phyloP scores from a whole-genome alignment of 1,140 invertebrate species.

The Eciton burchellii region DNA sequence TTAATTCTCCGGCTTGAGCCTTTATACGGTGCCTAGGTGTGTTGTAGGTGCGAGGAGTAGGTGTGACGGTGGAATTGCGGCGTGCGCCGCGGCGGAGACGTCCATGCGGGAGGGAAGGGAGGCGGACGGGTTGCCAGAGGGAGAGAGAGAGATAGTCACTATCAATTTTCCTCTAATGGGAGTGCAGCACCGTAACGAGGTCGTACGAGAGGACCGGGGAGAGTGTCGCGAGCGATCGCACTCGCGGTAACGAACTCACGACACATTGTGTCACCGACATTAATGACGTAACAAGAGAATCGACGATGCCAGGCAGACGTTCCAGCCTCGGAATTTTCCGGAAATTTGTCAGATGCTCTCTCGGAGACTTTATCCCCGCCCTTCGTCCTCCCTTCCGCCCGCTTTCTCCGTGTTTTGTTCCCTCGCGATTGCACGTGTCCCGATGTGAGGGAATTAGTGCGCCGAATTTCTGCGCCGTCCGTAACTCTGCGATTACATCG shows the following conservation, averaged over 20 bases:
- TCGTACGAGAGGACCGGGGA: conserved; percentile 72
- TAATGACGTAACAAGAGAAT: conserved; percentile 80
- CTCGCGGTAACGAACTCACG: conserved; percentile 80
- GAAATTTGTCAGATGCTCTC: conserved; percentile 62
- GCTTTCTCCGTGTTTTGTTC: too few species aligned
- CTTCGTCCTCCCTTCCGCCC: too few species aligned
- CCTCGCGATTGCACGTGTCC: too few species aligned
- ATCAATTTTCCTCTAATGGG: conserved; percentile 82
- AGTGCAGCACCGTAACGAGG: conserved; percentile 78
- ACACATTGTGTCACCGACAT: conserved; percentile 78
- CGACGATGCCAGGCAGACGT: conserved; percentile 53
- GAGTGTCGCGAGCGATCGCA: conserved; percentile 78
- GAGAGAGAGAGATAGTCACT: conserved; percentile 75
- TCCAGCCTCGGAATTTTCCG: conserved; percentile 57
- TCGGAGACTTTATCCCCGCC: conserved; percentile 29
- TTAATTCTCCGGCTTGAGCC: conserved; percentile 72
- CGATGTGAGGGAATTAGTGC: too few species aligned
- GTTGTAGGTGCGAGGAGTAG: conserved; percentile 32
- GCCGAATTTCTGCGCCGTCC: too few species aligned
- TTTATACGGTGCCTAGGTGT: conserved; percentile 32
- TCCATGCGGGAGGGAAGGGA: conserved; percentile 8
- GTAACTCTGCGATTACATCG: too few species aligned
- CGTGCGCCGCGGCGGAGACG: conserved; percentile 1
- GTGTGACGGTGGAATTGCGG: conserved; percentile 11
- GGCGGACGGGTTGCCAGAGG: neutral